Base-by-base conservation (phyloP, 2,797 vertebrate genomes). In the Chaenodraco wilsoni region DNA sequence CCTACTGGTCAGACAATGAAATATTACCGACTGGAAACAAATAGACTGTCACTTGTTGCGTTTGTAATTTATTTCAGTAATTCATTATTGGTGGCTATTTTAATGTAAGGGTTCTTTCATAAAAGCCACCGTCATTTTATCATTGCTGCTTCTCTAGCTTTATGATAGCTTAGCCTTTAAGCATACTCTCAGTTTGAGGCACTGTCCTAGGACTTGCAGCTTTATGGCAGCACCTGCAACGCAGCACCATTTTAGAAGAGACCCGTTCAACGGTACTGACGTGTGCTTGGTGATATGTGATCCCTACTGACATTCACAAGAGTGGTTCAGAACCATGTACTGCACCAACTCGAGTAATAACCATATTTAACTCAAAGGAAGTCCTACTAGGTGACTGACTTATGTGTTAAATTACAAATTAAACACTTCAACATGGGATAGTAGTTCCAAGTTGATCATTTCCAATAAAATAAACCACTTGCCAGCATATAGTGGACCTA, bases 1-100 rank as follows among this genome's bases (percentile, higher is more conserved):
- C 92, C 93, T 76, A 82, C 19, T 2, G 1, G 16, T 3, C 9
- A 1, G 41, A 9, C 12, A 5, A 17, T 3, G 40, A 3, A 9
- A 15, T 17, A 8, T 8, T 48, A 1, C 52, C 31, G n/a, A 41
- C 33, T 5, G 13, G 7, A 27, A 54, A 63, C 45, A 27, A 19
- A 11, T 9, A 3, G 11, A 23, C 5, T 0, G 11, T 57, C 17
- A 46, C 37, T 4, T 46, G 5, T 3, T 23, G 23, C 23, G 31
- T 6, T 5, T 0, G 9, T 27, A 27, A 27, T 5, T 0, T 2
- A 50, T 21, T 13, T 44, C 23, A 55, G 17, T 3, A 7, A 41
- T 5, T 15, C 10, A 43, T 27, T 1, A 2, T 2, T 9, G 3
- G 13, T 40, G 9, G 6, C 1, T n/a, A 14, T 23, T 62, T 27